A percentile compares a stretch with the other conserved stretches of the same genome.
Evolutionary conservation across 2,888 invertebrate species (phyloP).

Genomic region (Erebia ligea): DNA sequence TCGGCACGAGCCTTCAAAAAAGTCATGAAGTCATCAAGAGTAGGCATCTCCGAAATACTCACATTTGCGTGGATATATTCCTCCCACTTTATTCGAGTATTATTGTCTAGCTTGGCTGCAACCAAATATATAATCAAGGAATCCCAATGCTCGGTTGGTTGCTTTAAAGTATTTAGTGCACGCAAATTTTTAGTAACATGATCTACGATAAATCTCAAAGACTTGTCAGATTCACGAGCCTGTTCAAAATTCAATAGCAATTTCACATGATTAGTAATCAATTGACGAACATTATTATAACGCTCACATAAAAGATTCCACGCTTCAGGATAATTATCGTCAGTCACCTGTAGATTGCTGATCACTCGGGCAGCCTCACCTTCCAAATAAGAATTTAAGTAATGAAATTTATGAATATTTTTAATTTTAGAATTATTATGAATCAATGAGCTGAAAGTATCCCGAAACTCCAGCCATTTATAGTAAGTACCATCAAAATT

Average conservation of each 20-base stretch:
- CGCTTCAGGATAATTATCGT: slow-evolving; percentile 32
- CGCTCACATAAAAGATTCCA: slow-evolving; percentile 35
- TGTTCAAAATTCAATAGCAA: slow-evolving; percentile 34
- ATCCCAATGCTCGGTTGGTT: too few species aligned
- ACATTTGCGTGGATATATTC: too few species aligned
- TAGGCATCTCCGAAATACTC: too few species aligned
- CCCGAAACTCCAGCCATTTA: slow-evolving; percentile 14
- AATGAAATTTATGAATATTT: too few species aligned
- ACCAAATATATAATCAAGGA: too few species aligned
- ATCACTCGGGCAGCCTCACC: too few species aligned
- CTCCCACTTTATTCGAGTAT: too few species aligned
- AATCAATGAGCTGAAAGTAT: not conserved
- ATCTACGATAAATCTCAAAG: slow-evolving; percentile 39
- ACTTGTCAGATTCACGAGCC: slow-evolving; percentile 34
- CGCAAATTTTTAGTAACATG: slow-evolving; percentile 42
- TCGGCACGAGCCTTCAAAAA: not conserved
- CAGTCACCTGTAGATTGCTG: slow-evolving; percentile 28
- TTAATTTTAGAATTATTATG: too few species aligned
- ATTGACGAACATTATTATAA: slow-evolving; percentile 36
- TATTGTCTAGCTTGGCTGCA: too few species aligned
- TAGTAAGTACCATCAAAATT: slow-evolving; percentile 10
- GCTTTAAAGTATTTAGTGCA: too few species aligned
- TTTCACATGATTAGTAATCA: slow-evolving; percentile 36
- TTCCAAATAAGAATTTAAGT: too few species aligned
- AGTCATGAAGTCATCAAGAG: too few species aligned